phyloP scores from a whole-genome alignment of 1,140 invertebrate genomes.

The Zaprionus nigranus region DNA sequence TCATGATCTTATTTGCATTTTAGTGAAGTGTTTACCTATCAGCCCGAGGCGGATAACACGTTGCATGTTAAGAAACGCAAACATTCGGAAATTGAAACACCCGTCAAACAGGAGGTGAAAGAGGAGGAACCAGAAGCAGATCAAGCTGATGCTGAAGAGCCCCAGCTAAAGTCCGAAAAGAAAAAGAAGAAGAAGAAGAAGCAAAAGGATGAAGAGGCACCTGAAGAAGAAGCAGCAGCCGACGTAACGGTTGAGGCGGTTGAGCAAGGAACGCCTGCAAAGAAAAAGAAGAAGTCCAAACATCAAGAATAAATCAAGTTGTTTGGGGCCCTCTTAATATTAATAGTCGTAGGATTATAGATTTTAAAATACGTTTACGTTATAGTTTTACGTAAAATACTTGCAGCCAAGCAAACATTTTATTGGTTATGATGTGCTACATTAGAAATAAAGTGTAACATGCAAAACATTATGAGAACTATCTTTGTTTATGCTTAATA shows the following conservation, averaged over 20 bases:
- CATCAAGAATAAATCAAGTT: conserved; percentile 51
- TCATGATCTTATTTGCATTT: conserved; percentile 44
- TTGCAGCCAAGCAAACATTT: conserved; percentile 38
- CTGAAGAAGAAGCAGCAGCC: conserved; percentile 85
- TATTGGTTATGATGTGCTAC: conserved; percentile 42
- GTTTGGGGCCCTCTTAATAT: conserved; percentile 21
- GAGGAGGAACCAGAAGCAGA: conserved; percentile 69
- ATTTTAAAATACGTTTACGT: conserved; percentile 45
- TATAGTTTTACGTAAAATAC: conserved; percentile 40
- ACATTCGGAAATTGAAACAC: conserved; percentile 84
- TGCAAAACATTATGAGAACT: conserved; percentile 8
- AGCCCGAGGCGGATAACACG: conserved; percentile 87
- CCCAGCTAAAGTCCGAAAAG: conserved; percentile 35
- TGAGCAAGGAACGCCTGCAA: conserved; percentile 60
- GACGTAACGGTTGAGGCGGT: conserved; percentile 83
- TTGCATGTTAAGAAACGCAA: conserved; percentile 85
- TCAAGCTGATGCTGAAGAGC: conserved; percentile 26
- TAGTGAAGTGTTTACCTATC: conserved; percentile 89
- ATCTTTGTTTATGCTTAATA: background rate
- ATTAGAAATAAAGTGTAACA: conserved; percentile 76
- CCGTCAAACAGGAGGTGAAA: conserved; percentile 71
- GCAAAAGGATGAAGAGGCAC: conserved; percentile 58
- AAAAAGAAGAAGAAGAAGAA: conserved; percentile 66
- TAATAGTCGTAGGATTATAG: conserved; percentile 50
- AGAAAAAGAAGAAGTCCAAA: conserved; percentile 79